phyloP scores from a whole-genome alignment of 2,888 invertebrate genomes.

The Philonicus albiceps region DNA sequence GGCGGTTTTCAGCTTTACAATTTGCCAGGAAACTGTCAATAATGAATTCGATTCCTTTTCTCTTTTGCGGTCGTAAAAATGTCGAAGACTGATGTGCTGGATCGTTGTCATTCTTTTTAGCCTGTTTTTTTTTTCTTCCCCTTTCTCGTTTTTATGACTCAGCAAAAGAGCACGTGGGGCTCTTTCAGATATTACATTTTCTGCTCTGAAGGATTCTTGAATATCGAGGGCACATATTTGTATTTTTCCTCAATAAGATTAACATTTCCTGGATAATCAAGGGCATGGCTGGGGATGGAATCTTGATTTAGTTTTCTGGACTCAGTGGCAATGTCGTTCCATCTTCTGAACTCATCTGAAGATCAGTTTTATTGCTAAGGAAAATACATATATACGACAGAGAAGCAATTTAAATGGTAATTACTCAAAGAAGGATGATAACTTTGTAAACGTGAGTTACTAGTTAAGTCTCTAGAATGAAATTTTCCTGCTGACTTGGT shows the following conservation, averaged over 20 bases:
- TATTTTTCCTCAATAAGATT: background rate
- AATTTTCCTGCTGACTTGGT: background rate
- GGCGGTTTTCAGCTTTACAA: background rate
- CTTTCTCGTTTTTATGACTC: background rate
- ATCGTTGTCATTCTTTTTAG: background rate
- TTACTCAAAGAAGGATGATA: background rate
- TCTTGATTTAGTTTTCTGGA: background rate
- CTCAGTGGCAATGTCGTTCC: background rate
- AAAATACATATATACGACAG: background rate
- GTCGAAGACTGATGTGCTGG: background rate
- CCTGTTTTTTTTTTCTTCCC: background rate
- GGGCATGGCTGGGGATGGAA: background rate
- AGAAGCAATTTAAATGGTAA: background rate
- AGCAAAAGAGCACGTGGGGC: background rate
- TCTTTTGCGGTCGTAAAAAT: background rate
- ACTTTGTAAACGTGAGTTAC: background rate
- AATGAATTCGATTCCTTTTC: background rate
- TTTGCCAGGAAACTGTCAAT: background rate
- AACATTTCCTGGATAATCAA: background rate
- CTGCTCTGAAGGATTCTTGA: background rate
- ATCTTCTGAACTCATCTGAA: background rate
- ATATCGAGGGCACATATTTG: background rate
- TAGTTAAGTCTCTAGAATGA: background rate
- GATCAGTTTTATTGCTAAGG: background rate
- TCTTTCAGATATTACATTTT: background rate